These are phyloP conservation scores for Cliona cf. orientalis DNA, from an alignment of 37 sponge, comb jelly and placozoan genomes.

Conservation along the genomic window DNA sequence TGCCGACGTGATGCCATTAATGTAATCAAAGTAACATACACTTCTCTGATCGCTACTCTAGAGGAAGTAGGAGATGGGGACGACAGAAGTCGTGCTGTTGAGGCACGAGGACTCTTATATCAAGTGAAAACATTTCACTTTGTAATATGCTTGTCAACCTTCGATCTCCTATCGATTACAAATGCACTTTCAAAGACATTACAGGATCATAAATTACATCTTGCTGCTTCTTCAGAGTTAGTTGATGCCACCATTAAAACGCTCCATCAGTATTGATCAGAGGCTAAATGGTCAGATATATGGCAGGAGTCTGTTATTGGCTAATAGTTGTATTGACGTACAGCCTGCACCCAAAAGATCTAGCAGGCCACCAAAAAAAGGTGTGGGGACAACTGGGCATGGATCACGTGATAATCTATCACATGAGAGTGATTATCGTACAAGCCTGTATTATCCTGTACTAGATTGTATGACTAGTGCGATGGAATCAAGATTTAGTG, in stretches of 20 bases:
- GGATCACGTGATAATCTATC: background rate
- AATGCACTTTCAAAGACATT: background rate
- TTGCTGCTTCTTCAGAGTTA: background rate
- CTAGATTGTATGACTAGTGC: background rate
- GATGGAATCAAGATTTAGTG: background rate
- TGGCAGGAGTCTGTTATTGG: background rate
- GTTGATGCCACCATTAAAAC: background rate
- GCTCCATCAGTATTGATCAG: background rate
- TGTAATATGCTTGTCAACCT: background rate
- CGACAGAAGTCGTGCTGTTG: background rate
- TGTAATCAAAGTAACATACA: no score
- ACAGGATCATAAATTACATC: background rate
- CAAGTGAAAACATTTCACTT: background rate
- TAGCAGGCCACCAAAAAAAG: background rate
- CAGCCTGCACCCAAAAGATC: background rate
- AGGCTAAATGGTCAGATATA: background rate
- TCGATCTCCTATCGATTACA: background rate
- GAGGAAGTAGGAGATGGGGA: no score
- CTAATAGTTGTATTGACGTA: background rate
- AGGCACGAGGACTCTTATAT: background rate
- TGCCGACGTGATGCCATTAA: no score
- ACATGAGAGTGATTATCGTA: conserved; percentile 4
- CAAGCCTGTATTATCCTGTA: background rate
- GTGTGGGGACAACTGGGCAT: background rate
- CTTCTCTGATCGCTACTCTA: no score